Evolutionary conservation across 1,140 invertebrate genomes (phyloP).

Genomic region (Berghia stephanieae): DNA sequence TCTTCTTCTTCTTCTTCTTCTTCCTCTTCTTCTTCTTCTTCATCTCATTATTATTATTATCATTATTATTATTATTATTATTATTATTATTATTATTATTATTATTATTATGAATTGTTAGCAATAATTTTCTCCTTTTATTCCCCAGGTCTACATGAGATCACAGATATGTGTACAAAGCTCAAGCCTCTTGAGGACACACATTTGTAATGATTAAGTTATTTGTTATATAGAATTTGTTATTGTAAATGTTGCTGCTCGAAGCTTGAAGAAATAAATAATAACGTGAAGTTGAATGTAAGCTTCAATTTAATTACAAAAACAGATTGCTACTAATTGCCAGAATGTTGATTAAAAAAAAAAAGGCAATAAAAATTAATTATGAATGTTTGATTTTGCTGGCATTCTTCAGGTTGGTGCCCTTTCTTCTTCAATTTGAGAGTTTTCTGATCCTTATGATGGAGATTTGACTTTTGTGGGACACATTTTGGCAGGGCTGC

Average conservation of each 20-base stretch:
- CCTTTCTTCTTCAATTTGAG: slow-evolving; percentile 71
- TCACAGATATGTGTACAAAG: slow-evolving; percentile 37
- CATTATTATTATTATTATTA: neutral
- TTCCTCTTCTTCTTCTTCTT: no score
- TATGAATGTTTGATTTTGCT: neutral
- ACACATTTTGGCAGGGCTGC: slow-evolving; percentile 81
- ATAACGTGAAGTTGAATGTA: no score
- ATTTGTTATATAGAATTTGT: no score
- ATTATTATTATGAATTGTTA: slow-evolving; percentile 23
- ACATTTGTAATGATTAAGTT: slow-evolving; percentile 34
- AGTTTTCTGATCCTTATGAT: slow-evolving; percentile 73
- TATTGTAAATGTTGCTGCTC: no score
- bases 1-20: neutral
- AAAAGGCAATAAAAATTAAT: no score
- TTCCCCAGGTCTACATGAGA: slow-evolving; percentile 69
- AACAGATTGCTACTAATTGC: no score
- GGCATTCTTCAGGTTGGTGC: slow-evolving; percentile 66
- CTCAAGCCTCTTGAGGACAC: slow-evolving; percentile 29
- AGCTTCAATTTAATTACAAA: no score
- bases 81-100: neutral
- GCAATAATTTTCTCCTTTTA: slow-evolving; percentile 12
- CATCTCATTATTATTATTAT: no score
- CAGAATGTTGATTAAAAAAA: no score
- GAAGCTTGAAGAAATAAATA: no score
- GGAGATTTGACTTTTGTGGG: slow-evolving; percentile 93